Conservation (phyloP, 2,113 vertebrate genomes). For the Haliaeetus leucogaster region DNA sequence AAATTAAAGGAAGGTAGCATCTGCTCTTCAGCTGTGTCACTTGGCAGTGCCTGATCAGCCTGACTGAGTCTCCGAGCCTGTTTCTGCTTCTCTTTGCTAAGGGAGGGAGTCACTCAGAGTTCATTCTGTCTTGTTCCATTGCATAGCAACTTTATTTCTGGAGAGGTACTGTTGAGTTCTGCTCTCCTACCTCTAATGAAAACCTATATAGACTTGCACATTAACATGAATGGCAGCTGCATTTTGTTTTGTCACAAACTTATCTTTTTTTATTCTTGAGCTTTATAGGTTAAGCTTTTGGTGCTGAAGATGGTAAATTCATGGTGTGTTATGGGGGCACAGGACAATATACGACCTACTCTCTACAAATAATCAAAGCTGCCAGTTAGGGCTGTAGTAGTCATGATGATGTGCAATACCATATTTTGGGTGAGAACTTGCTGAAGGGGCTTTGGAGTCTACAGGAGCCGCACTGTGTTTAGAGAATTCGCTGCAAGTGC, state of each 20-base stretch:
- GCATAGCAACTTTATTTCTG: neutral
- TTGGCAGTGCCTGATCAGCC: neutral
- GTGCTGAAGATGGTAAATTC: neutral
- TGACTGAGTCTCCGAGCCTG: neutral
- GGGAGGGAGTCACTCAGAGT: neutral
- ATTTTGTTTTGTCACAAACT: neutral
- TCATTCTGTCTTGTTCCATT: neutral
- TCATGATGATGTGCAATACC: neutral
- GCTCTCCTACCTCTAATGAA: neutral
- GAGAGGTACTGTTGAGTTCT: neutral
- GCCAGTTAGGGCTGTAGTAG: neutral
- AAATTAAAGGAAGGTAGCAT: slow-evolving; percentile 24
- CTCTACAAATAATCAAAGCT: neutral
- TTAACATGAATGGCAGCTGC: neutral
- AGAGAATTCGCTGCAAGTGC: neutral
- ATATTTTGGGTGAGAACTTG: neutral
- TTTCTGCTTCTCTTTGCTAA: neutral
- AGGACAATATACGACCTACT: neutral
- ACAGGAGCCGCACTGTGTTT: rapidly evolving
- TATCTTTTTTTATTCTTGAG: neutral
- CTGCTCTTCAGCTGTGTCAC: slow-evolving; percentile 10
- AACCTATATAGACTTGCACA: neutral
- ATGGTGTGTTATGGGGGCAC: neutral
- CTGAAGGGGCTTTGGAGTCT: neutral
- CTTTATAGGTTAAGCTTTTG: neutral